phyloP scores from a whole-genome alignment of 2,797 vertebrate species.

The Rhinophrynus dorsalis region DNA sequence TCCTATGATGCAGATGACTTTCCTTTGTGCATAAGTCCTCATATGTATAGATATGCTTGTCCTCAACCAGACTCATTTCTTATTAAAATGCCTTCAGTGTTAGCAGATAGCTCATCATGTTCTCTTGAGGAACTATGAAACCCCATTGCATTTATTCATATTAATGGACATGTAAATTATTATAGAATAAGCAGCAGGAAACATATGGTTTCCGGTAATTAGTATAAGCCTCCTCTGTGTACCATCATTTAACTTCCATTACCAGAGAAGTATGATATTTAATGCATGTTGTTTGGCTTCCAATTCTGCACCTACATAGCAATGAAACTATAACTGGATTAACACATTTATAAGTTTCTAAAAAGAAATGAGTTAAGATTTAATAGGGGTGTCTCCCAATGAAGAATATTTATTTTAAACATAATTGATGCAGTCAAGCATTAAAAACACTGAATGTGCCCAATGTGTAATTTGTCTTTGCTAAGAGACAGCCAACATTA shows the following conservation, averaged over 20 bases:
- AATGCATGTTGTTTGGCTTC: not conserved
- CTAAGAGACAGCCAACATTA: too few species aligned
- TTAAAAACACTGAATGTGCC: too few species aligned
- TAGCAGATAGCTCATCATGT: not conserved
- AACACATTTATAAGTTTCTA: too few species aligned
- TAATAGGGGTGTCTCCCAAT: too few species aligned
- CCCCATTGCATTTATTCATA: not conserved
- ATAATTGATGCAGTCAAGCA: too few species aligned
- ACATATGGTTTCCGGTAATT: not conserved
- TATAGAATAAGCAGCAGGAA: not conserved
- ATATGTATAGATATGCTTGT: not conserved
- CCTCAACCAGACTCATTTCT: not conserved
- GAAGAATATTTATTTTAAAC: too few species aligned
- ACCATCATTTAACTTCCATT: slow-evolving; percentile 1
- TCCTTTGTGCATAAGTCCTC: not conserved
- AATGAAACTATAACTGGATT: too few species aligned
- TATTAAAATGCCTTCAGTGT: not conserved
- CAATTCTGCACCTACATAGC: not conserved
- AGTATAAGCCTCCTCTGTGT: not conserved
- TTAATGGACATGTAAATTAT: not conserved
- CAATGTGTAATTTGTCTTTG: too few species aligned
- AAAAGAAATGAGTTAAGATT: too few species aligned
- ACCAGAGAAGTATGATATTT: not conserved
- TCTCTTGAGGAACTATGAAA: not conserved
- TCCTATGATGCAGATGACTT: too few species aligned